Evolutionary conservation across 2,888 invertebrate genomes (phyloP).

Genomic region (Yponomeuta evonymella): DNA sequence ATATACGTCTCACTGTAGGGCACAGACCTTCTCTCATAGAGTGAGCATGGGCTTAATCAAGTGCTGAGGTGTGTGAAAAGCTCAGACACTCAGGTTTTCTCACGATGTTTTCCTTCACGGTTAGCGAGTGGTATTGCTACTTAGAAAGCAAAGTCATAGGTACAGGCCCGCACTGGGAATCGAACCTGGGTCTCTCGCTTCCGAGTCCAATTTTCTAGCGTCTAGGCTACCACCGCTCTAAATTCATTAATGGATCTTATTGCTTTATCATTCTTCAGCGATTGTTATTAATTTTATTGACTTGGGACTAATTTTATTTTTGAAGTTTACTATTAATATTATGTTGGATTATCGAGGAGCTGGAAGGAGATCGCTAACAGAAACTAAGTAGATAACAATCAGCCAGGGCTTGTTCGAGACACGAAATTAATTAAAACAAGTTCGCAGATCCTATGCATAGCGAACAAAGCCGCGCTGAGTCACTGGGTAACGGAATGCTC

Average conservation of each 20-base stretch:
- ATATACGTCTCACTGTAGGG: too few relatives aligned
- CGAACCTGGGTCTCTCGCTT: too few relatives aligned
- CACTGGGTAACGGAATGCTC: conserved; percentile 32
- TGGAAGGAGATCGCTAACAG: conserved; percentile 61
- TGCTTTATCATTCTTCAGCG: background rate
- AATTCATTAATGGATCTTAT: conserved; percentile 8
- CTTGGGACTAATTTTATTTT: background rate
- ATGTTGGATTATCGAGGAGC: conserved; percentile 55
- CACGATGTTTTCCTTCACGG: too few relatives aligned
- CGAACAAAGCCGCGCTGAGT: conserved; percentile 73
- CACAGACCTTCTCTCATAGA: too few relatives aligned
- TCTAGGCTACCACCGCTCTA: too few relatives aligned
- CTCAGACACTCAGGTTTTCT: too few relatives aligned
- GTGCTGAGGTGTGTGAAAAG: too few relatives aligned
- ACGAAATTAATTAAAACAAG: conserved; percentile 77
- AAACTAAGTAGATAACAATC: conserved; percentile 76
- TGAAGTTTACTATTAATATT: background rate
- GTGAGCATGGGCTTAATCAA: too few relatives aligned
- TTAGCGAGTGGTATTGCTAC: too few relatives aligned
- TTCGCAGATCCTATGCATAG: conserved; percentile 74
- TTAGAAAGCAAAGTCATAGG: too few relatives aligned
- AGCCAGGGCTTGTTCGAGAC: conserved; percentile 72
- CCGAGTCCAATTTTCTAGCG: too few relatives aligned
- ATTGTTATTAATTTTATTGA: conserved; percentile 5
- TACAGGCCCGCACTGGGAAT: too few relatives aligned